A percentile compares a stretch with the other conserved stretches of the same genome.
phyloP scores from a whole-genome alignment of 1,140 invertebrate species.

The Leptinotarsa defecta region DNA sequence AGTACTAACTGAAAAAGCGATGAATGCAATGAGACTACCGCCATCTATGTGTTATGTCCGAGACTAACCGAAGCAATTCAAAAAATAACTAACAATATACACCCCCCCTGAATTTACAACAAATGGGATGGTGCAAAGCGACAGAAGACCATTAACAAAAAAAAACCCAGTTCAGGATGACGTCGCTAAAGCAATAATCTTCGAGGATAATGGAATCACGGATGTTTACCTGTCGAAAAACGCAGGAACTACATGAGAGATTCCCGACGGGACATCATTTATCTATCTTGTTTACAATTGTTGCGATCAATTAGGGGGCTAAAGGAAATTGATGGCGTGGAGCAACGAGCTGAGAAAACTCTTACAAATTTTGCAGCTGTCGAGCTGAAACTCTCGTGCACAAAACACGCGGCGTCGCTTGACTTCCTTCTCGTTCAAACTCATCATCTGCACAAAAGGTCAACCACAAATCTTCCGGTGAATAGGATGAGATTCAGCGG shows the following conservation, averaged over 20 bases:
- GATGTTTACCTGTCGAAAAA: slow-evolving; percentile 17
- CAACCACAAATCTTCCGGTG: slow-evolving; percentile 15
- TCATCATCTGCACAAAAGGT: slow-evolving; percentile 16
- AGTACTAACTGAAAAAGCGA: too few relatives aligned
- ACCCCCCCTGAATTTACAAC: too few relatives aligned
- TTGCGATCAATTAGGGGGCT: slow-evolving; percentile 25
- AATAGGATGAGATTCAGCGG: slow-evolving; percentile 2
- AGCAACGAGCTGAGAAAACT: slow-evolving; percentile 18
- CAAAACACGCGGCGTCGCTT: slow-evolving; percentile 24
- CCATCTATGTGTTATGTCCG: too few relatives aligned
- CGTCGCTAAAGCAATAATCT: not conserved
- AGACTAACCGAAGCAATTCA: too few relatives aligned
- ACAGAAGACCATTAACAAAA: too few relatives aligned
- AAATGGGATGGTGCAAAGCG: too few relatives aligned
- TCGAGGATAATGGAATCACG: not conserved
- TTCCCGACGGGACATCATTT: slow-evolving; percentile 21
- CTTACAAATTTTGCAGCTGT: slow-evolving; percentile 20
- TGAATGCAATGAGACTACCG: too few relatives aligned
- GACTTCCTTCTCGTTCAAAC: slow-evolving; percentile 21
- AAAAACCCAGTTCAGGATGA: not conserved
- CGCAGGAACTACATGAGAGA: not conserved
- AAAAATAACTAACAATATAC: too few relatives aligned
- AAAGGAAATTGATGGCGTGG: slow-evolving; percentile 28
- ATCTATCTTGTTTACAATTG: slow-evolving; percentile 26
- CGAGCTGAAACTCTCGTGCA: slow-evolving; percentile 10